phyloP scores from a whole-genome alignment of 2,888 invertebrate species.

The Nymphalis polychloros region DNA sequence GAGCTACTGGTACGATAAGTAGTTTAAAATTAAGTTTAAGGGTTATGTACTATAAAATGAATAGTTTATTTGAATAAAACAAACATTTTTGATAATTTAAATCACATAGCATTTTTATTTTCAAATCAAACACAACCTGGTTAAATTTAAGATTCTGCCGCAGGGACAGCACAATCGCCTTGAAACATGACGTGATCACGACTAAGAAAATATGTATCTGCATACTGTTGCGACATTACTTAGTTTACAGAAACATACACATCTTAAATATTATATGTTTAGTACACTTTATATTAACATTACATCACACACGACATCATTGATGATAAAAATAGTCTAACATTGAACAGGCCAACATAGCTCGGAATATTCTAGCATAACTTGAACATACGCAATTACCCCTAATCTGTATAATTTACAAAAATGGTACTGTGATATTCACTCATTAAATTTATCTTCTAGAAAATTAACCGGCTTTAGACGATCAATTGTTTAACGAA shows the following conservation, averaged over 20 bases:
- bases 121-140: constrained; percentile 32
- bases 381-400: no score
- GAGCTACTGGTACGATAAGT: constrained; percentile 11
- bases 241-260: not conserved
- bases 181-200: constrained; percentile 17
- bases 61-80: constrained; percentile 42
- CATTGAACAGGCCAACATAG: no score
- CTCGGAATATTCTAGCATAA: no score
- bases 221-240: not conserved
- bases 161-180: constrained; percentile 10
- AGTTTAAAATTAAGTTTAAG: constrained; percentile 16
- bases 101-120: constrained; percentile 34
- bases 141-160: constrained; percentile 19
- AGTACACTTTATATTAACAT: no score
- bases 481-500: not conserved
- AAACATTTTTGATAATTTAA: constrained; percentile 45
- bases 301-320: no score
- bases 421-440: no score
- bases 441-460: no score
- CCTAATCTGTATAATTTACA: no score
- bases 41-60: constrained; percentile 25
- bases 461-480: no score
- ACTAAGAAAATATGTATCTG: not conserved
- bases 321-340: no score
- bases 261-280: not conserved